Evolutionary conservation across 2,797 vertebrate genomes (phyloP).

Genomic region (Sus cebifrons): DNA sequence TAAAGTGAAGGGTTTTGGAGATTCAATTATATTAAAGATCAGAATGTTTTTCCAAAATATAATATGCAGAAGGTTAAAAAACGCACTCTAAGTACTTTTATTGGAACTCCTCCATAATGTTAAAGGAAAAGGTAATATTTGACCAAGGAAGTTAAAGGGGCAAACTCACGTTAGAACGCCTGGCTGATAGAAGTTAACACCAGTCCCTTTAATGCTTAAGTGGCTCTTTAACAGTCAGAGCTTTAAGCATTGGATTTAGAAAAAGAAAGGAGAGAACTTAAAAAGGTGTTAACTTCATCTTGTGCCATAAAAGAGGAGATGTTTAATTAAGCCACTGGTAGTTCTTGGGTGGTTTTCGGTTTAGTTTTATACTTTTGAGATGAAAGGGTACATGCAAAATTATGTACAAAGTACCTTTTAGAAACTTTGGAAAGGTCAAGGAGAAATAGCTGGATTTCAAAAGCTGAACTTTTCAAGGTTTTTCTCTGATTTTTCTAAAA

Average conservation of each 20-base stretch:
- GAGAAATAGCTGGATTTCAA: constrained; percentile 93
- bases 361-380: constrained; percentile 91
- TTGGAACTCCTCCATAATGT: constrained; percentile 78
- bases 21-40: constrained; percentile 60
- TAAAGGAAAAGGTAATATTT: constrained; percentile 86
- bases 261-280: constrained; percentile 83
- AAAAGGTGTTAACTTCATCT: constrained; percentile 91
- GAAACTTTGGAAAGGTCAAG: constrained; percentile 94
- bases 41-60: constrained; percentile 65
- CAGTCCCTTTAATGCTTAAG: constrained; percentile 88
- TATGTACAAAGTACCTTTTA: constrained; percentile 92
- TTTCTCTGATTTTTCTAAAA: constrained; percentile 92
- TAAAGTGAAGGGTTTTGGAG: constrained; percentile 44
- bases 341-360: constrained; percentile 90
- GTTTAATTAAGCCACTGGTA: constrained; percentile 91
- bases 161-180: constrained; percentile 83
- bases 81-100: constrained; percentile 29
- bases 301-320: constrained; percentile 88
- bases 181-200: constrained; percentile 82
- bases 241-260: constrained; percentile 87
- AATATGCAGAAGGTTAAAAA: constrained; percentile 28
- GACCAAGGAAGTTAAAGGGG: constrained; percentile 84
- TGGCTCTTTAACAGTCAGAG: constrained; percentile 88
- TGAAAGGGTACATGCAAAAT: constrained; percentile 91
- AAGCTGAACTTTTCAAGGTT: constrained; percentile 93